Conservation (phyloP, 30 jellyfish, hydroid and myxozoan genomes). For the Cassiopea andromeda region DNA sequence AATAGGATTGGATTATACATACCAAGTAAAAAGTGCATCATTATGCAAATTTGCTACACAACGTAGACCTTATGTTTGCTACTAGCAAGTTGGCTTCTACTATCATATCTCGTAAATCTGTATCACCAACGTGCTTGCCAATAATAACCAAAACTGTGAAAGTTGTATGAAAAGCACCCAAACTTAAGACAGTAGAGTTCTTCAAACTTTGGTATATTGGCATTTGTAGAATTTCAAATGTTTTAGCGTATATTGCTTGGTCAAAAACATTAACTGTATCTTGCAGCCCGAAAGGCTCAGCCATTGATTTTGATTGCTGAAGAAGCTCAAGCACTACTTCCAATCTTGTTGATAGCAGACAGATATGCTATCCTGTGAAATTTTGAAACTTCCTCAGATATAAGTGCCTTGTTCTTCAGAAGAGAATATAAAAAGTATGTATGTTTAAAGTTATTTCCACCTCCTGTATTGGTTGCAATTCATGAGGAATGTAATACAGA, state of each 20-base stretch:
- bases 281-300: slow-evolving; percentile 49
- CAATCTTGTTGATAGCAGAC: slow-evolving; percentile 16
- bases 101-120: slow-evolving; percentile 70
- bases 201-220: slow-evolving; percentile 45
- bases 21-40: background rate
- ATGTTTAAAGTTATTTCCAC: too few species aligned
- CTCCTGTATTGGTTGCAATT: too few species aligned
- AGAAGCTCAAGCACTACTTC: slow-evolving; percentile 60
- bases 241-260: slow-evolving; percentile 75
- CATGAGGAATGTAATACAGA: too few species aligned
- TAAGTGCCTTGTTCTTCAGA: too few species aligned
- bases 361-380: too few species aligned
- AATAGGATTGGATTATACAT: background rate
- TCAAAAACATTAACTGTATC: slow-evolving; percentile 60
- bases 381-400: too few species aligned
- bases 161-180: slow-evolving; percentile 79
- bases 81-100: slow-evolving; percentile 59
- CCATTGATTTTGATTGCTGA: slow-evolving; percentile 54
- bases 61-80: slow-evolving; percentile 8
- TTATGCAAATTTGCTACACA: slow-evolving; percentile 1
- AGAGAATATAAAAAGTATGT: too few species aligned
- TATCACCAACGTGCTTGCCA: slow-evolving; percentile 63
- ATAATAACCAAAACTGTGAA: slow-evolving; percentile 51
- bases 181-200: slow-evolving; percentile 56
- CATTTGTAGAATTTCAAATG: slow-evolving; percentile 63